Percentiles rank a stretch among this genome's conserved stretches.
phyloP scores from a whole-genome alignment of 2,797 vertebrate genomes.

The Crenuchus spilurus region DNA sequence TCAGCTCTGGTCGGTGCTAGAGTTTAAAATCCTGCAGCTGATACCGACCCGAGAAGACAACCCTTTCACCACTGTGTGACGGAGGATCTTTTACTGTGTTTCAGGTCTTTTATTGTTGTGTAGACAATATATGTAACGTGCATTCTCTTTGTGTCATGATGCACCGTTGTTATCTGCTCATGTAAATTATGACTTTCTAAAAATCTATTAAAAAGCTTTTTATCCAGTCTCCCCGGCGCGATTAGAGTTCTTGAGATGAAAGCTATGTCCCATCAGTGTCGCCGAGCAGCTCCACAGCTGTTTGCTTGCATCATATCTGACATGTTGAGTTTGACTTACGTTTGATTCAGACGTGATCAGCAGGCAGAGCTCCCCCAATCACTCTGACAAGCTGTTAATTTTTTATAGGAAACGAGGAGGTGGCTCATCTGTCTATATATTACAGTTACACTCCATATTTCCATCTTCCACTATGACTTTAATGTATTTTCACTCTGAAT shows the following conservation, averaged over 20 bases:
- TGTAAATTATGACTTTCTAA: slow-evolving; percentile 61
- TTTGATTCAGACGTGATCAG: slow-evolving; percentile 31
- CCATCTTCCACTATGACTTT: neutral
- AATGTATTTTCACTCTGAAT: no score
- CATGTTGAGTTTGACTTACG: slow-evolving; percentile 43
- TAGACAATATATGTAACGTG: slow-evolving; percentile 52
- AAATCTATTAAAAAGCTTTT: slow-evolving; percentile 62
- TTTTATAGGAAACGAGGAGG: slow-evolving; percentile 36
- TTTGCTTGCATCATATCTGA: slow-evolving; percentile 18
- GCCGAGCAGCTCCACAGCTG: slow-evolving; percentile 20
- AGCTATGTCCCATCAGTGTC: neutral
- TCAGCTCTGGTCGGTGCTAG: neutral
- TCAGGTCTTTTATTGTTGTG: slow-evolving; percentile 41
- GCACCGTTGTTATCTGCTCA: slow-evolving; percentile 53
- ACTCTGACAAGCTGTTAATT: slow-evolving; percentile 42
- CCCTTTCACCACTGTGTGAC: slow-evolving; percentile 24
- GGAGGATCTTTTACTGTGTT: slow-evolving; percentile 29
- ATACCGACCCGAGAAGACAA: slow-evolving; percentile 22
- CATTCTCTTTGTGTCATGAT: slow-evolving; percentile 53
- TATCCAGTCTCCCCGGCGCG: slow-evolving; percentile 47
- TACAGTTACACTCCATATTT: slow-evolving; percentile 21
- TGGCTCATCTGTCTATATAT: slow-evolving; percentile 16
- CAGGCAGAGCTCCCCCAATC: slow-evolving; percentile 26
- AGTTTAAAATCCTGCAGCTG: slow-evolving; percentile 11
- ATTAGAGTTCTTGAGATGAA: slow-evolving; percentile 21